Evolutionary conservation across 53 echinoderm and acorn worm genomes (phyloP).

Genomic region (Mesocentrotus franciscanus): DNA sequence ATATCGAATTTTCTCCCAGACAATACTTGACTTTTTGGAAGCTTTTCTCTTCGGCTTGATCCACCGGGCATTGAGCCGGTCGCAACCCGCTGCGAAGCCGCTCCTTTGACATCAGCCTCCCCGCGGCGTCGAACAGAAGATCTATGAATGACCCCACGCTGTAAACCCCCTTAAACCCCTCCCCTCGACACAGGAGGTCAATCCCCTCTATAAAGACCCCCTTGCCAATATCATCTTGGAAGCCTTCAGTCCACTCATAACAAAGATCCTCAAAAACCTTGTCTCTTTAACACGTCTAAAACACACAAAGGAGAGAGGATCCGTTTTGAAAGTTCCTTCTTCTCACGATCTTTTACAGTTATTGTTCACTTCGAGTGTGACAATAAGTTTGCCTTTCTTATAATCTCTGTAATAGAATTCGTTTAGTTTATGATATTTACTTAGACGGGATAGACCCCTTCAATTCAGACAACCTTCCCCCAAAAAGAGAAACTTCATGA

Average conservation of each 20-base stretch:
- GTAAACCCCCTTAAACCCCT: not conserved
- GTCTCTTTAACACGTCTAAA: conserved; percentile 25
- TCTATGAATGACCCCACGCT: not conserved
- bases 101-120: not conserved
- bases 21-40: conserved; percentile 14
- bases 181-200: conserved; percentile 15
- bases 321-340: not conserved
- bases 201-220: conserved; percentile 10
- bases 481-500: not conserved
- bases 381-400: conserved; percentile 35
- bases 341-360: not conserved
- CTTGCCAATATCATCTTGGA: conserved; percentile 9
- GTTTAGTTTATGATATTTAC: conserved; percentile 17
- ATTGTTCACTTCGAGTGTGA: conserved; percentile 29
- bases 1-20: conserved; percentile 18
- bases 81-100: conserved; percentile 33
- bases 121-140: conserved; percentile 22
- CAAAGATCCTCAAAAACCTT: conserved; percentile 6
- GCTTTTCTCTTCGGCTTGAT: not conserved
- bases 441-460: not conserved
- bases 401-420: not conserved
- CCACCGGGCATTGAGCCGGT: not conserved
- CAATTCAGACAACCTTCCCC: not conserved
- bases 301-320: not conserved
- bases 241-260: not conserved